These are phyloP conservation scores for Parapsyche elsis DNA, from an alignment of 1,140 invertebrate species.

Conservation along the genomic window DNA sequence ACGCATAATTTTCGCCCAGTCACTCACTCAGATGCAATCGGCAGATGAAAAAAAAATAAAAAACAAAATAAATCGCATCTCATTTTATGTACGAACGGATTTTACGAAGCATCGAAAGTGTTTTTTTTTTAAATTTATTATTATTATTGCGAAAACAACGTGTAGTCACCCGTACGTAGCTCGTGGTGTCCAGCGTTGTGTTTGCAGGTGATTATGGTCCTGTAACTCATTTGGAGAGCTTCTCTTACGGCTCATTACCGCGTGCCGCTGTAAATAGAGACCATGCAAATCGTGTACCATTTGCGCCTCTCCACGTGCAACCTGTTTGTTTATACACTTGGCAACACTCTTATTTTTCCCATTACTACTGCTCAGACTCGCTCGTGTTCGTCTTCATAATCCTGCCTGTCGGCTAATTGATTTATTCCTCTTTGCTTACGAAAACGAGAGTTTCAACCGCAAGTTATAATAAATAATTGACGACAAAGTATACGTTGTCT, in stretches of 20 bases:
- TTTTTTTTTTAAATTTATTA: too few species aligned
- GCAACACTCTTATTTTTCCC: neutral
- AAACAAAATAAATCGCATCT: too few species aligned
- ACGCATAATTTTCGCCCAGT: neutral
- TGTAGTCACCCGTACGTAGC: too few species aligned
- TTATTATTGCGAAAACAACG: too few species aligned
- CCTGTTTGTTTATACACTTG: constrained; percentile 17
- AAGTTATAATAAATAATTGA: neutral
- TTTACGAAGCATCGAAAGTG: too few species aligned
- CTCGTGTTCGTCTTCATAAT: neutral
- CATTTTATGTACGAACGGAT: too few species aligned
- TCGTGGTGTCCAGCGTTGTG: neutral
- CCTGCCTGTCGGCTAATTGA: constrained; percentile 5
- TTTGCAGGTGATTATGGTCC: neutral
- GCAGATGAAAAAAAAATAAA: too few species aligned
- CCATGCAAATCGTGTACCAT: constrained; percentile 3
- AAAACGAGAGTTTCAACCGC: neutral
- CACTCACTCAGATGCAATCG: neutral
- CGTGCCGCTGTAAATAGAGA: neutral
- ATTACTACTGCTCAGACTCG: neutral
- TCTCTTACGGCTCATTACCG: constrained; percentile 16
- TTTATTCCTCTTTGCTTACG: constrained; percentile 6
- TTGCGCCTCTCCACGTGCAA: constrained; percentile 25
- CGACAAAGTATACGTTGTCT: neutral
- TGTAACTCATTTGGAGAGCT: constrained; percentile 12